A percentile compares a stretch with the other conserved stretches of the same genome.
phyloP scores from a whole-genome alignment of 2,113 vertebrate genomes.

The Laticauda laticaudata region DNA sequence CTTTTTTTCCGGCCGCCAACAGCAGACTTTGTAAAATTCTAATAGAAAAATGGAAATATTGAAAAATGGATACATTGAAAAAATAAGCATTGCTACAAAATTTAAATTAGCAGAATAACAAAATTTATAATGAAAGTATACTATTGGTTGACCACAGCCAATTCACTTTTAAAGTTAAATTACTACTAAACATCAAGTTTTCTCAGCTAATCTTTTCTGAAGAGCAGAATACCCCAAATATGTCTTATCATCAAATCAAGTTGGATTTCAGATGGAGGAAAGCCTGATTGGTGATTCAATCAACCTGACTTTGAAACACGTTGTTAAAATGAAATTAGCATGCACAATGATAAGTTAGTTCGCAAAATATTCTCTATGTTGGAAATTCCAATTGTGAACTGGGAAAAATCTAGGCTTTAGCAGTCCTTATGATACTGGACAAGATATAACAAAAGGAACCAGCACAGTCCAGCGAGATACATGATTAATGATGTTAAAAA shows the following conservation, averaged over 20 bases:
- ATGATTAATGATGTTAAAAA: not conserved
- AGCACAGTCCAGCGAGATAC: not conserved
- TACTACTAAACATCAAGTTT: not conserved
- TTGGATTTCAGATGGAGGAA: not conserved
- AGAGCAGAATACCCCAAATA: not conserved
- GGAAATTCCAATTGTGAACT: not conserved
- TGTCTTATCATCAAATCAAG: not conserved
- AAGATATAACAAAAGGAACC: not conserved
- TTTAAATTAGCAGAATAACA: not conserved
- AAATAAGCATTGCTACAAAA: not conserved
- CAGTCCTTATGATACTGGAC: not conserved
- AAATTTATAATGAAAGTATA: not conserved
- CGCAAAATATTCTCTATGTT: not conserved
- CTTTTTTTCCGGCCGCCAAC: not conserved
- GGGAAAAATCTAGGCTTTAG: not conserved
- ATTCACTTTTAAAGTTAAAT: not conserved
- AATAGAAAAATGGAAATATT: not conserved
- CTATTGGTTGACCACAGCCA: not conserved
- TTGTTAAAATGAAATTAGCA: not conserved
- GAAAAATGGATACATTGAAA: not conserved
- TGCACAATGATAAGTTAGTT: not conserved
- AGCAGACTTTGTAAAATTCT: not conserved
- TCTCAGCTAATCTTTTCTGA: not conserved
- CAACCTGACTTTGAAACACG: not conserved
- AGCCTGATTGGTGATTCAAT: not conserved